Evolutionary conservation across 2,888 invertebrate species (phyloP), one percentile per base, ranked within the genome.

Genomic region (Cryptus armator): DNA sequence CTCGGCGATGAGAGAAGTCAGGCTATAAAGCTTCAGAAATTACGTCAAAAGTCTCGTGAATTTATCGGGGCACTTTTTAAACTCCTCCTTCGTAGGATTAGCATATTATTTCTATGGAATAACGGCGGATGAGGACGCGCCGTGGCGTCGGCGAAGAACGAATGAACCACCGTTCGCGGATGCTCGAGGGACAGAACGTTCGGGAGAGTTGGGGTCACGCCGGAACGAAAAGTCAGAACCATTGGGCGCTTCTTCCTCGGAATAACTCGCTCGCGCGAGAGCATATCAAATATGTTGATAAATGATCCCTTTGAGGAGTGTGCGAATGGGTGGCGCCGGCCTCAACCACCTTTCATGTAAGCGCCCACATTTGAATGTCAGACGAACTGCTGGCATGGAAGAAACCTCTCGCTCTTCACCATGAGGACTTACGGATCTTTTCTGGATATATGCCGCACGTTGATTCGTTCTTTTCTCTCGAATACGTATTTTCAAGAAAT

Each of bases 251-350:
- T 83, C 79, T 75, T 81, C 81, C 75, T 80, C 83, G 84, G 81
- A 83, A 84, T 83, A 86, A 85, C 81, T 81, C 68, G 72, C 88
- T 89, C 87, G 89, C 86, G 89, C 89, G 88, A 88, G 90, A 92
- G 92, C 92, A 92, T 91, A 93, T 93, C 93, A 93, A 93, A 93
- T 93, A 93, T 93, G 93, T 93, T 93, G 93, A 93, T 93, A 93
- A 93, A 93, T 93, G 93, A 93, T 93, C 89, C 91, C 92, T 93
- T 92, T 92, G 93, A 93, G 91, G 91, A 80, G 90, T 91, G 70
- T 53, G 71, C 89, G 91, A 91, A 91, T 92, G 90, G 90, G 86
- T 88, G 90, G 89, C 89, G 89, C 89, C 89, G 66, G 70, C 71
- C 77, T 78, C 86, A 87, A 89, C 81, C 88, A 90, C 90, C 90